Conservation (phyloP, 1,140 invertebrate genomes). For the Neuroterus valhalla region DNA sequence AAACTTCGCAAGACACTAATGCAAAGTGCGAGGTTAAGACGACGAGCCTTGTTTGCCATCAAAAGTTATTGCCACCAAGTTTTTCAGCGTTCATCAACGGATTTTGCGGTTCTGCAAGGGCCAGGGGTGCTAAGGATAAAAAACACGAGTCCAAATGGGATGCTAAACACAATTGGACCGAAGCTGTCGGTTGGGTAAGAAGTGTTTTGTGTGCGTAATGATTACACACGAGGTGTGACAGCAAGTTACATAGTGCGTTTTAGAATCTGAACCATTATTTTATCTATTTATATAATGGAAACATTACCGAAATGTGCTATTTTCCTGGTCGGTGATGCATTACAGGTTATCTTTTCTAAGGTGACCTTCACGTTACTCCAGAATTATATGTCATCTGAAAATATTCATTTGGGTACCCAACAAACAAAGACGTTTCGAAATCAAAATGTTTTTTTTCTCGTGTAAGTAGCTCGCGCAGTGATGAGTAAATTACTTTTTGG, state of each 20-base stretch:
- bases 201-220: background rate
- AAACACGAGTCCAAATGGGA: slow-evolving; percentile 56
- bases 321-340: background rate
- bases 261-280: too few species aligned
- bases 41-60: slow-evolving; percentile 45
- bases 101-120: slow-evolving; percentile 50
- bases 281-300: slow-evolving; percentile 1
- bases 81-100: slow-evolving; percentile 45
- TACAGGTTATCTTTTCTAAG: background rate
- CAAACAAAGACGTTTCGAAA: too few species aligned
- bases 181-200: slow-evolving; percentile 67
- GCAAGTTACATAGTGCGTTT: too few species aligned
- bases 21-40: slow-evolving; percentile 52
- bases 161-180: slow-evolving; percentile 58
- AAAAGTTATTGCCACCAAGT: slow-evolving; percentile 48
- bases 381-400: background rate
- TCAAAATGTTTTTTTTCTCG: too few species aligned
- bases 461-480: too few species aligned
- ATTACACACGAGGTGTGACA: too few species aligned
- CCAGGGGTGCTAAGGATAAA: slow-evolving; percentile 50
- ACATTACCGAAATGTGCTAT: background rate
- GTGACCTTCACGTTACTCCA: background rate
- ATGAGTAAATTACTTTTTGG: too few species aligned
- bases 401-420: slow-evolving; percentile 18
- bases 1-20: slow-evolving; percentile 54